Base-by-base conservation (phyloP, 2,888 invertebrate genomes). In the Smittia sp. region DNA sequence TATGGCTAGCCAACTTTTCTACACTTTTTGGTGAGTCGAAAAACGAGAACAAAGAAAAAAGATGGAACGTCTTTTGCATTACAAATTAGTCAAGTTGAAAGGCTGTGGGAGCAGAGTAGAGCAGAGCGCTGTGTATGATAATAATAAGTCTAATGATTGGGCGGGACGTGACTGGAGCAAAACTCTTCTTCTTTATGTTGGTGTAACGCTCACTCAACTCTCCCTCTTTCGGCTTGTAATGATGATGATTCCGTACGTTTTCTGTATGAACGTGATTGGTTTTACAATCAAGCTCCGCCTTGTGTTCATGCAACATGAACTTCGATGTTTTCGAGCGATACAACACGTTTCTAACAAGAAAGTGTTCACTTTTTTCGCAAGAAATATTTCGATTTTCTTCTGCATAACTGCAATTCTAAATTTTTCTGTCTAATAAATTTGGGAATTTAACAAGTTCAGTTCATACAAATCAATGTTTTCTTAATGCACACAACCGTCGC, bases 271-370 rank as follows among this genome's bases (percentile, higher is more conserved):
- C 73, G 73, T 73, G 73, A 73, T 73, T 73, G 73, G 73, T 39
- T 54, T 73, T 39, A 73, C 65, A 73, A 73, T 73, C 41, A 73
- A 46, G 62, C 73, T 73, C 73, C 73, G 65, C 73, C 73, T 73
- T 13, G 65, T 38, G 67, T 11, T 22, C 20, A 25, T 32, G 62
- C 20, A 13, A n/a, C 15, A n/a, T 18, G 20, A 52, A n/a, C 20
- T 52, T n/a, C 15, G 20, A 18, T n/a, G 15, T 20, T 52, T 52
- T 9, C 52, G 9, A 32, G 32, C 32, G 32, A 32, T 32, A 32
- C 32, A 32, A 32, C 20, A 32, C 62, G 72, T 54, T 54, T 70
- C 54, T 38, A 27, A 72, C 72, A 72, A 32, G 9, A 32, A 32
- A 32, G 32, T 6, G 9, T n/a, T n/a, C n/a, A n/a, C n/a, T n/a